Conservation (phyloP, 1,140 invertebrate species). For the Solenopsis fugax region DNA sequence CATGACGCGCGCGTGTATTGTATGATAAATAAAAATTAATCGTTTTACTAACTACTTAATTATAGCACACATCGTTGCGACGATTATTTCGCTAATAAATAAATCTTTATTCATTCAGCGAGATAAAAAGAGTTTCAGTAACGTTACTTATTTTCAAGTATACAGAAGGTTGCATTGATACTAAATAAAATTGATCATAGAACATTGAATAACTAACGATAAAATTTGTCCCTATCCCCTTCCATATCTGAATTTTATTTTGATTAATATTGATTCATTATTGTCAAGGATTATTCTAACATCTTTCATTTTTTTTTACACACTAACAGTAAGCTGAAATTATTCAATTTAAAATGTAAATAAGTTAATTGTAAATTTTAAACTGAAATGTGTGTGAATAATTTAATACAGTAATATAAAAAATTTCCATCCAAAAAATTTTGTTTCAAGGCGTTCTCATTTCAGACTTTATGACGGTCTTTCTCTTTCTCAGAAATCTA, state of each 20-base stretch:
- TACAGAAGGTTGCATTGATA: background rate
- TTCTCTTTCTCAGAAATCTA: background rate
- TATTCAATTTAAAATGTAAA: background rate
- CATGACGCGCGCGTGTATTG: no score
- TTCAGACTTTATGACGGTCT: background rate
- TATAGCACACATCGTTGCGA: background rate
- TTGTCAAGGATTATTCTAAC: background rate
- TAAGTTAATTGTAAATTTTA: background rate
- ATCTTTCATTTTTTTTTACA: background rate
- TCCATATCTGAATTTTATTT: background rate
- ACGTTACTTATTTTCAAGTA: background rate
- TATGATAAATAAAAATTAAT: background rate
- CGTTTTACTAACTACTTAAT: background rate
- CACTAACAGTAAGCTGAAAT: background rate
- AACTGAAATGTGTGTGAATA: conserved; percentile 19
- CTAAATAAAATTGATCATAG: conserved; percentile 1
- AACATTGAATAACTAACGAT: background rate
- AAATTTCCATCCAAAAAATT: background rate
- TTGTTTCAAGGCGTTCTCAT: background rate
- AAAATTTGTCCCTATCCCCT: background rate
- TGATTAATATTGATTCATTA: conserved; percentile 9
- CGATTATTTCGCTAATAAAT: background rate
- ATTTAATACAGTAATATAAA: background rate
- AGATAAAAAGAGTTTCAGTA: background rate
- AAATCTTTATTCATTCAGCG: conserved; percentile 18